Percentiles rank a stretch among this genome's conserved stretches.
Evolutionary conservation across 2,888 invertebrate species (phyloP).

Genomic region (Muschampia staudingeri): DNA sequence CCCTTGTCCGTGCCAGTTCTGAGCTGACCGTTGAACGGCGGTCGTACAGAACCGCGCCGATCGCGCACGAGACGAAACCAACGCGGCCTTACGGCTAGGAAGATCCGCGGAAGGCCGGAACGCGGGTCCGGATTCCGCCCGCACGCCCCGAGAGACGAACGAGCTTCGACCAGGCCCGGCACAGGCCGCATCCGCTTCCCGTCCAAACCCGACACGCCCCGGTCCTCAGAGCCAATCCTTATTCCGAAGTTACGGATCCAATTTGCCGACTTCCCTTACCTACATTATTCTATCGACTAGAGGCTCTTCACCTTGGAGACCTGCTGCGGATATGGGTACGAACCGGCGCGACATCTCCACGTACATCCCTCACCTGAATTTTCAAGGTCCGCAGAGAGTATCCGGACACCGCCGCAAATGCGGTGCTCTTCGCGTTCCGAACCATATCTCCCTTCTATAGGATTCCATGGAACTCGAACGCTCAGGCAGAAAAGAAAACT

Average conservation of each 20-base stretch:
- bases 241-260: constrained; percentile 93
- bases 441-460: constrained; percentile 90
- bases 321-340: constrained; percentile 95
- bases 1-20: constrained; percentile 89
- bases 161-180: constrained; percentile 70
- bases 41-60: constrained; percentile 69
- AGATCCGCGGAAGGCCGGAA: constrained; percentile 72
- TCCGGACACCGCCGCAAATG: constrained; percentile 76
- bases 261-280: constrained; percentile 93
- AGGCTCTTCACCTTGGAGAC: constrained; percentile 94
- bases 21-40: constrained; percentile 86
- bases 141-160: constrained; percentile 65
- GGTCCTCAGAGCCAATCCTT: constrained; percentile 95
- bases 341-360: constrained; percentile 80
- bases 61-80: constrained; percentile 73
- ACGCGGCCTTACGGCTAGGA: constrained; percentile 72
- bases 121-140: constrained; percentile 78
- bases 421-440: constrained; percentile 82
- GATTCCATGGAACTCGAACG: constrained; percentile 87
- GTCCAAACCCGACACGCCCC: constrained; percentile 78
- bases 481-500: constrained; percentile 87
- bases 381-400: constrained; percentile 80
- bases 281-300: constrained; percentile 93
- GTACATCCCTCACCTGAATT: constrained; percentile 79
- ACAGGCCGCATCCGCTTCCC: constrained; percentile 72